phyloP scores from a whole-genome alignment of 2,888 invertebrate species.

The Ornithoptera alexandrae region DNA sequence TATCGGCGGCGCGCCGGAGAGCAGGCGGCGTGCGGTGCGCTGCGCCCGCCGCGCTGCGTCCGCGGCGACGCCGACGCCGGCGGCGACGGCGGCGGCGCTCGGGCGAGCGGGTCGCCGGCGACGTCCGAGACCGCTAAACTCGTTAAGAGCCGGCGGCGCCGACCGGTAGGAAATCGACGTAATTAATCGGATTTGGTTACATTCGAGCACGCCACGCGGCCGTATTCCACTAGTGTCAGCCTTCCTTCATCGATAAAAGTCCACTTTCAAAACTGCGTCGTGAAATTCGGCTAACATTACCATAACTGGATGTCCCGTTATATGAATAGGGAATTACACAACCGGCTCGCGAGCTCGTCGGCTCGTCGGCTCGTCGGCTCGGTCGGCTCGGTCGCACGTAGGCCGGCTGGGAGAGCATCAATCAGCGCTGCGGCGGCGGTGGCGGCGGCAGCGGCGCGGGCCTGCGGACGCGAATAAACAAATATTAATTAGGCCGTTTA shows the following conservation, averaged over 20 bases:
- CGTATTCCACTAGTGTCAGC: slow-evolving; percentile 33
- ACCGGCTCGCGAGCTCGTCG: slow-evolving; percentile 56
- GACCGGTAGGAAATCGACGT: slow-evolving; percentile 47
- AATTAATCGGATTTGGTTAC: slow-evolving; percentile 53
- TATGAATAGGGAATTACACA: slow-evolving; percentile 68
- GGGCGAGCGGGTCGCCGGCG: slow-evolving; percentile 35
- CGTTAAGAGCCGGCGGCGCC: slow-evolving; percentile 36
- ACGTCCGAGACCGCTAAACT: slow-evolving; percentile 35
- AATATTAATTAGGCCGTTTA: slow-evolving; percentile 72
- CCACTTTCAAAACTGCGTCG: slow-evolving; percentile 69
- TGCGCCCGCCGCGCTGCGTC: not conserved
- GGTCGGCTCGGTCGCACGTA: slow-evolving; percentile 36
- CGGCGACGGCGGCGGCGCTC: no score
- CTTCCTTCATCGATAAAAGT: slow-evolving; percentile 53
- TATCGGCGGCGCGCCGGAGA: slow-evolving; percentile 26
- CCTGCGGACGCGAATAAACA: slow-evolving; percentile 75
- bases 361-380: slow-evolving; percentile 52
- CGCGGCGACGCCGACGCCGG: slow-evolving; percentile 33
- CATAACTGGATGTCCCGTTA: slow-evolving; percentile 79
- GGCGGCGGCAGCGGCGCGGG: slow-evolving; percentile 33
- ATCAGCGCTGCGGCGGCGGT: slow-evolving; percentile 31
- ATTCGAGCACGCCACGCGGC: slow-evolving; percentile 45
- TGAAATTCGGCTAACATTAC: slow-evolving; percentile 76
- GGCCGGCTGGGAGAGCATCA: slow-evolving; percentile 34
- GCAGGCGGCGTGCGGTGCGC: not conserved